Evolutionary conservation across 2,797 vertebrate species (phyloP).

Genomic region (Dallia pectoralis): DNA sequence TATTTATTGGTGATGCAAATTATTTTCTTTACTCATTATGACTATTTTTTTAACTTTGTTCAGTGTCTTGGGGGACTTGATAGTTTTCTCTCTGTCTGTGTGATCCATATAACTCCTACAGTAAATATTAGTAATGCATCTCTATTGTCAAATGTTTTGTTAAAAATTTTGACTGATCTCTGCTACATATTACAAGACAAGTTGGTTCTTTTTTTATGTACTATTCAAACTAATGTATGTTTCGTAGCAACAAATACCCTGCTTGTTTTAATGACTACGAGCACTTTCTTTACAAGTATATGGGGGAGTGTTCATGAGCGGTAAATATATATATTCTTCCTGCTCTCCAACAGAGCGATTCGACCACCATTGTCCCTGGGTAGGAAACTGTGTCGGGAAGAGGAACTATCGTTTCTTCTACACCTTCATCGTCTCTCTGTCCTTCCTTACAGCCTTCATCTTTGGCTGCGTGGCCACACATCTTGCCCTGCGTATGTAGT

Average conservation of each 20-base stretch:
- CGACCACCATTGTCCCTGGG: constrained; percentile 96
- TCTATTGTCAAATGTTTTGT: no score
- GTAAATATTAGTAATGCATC: no score
- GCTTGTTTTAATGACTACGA: no score
- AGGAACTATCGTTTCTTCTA: constrained; percentile 98
- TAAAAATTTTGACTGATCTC: no score
- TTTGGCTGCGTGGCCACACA: constrained; percentile 92
- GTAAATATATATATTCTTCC: not conserved
- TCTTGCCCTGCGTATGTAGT: constrained; percentile 84
- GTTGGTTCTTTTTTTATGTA: no score
- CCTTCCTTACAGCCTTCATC: constrained; percentile 92
- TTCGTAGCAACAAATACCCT: no score
- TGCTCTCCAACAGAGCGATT: constrained; percentile 80
- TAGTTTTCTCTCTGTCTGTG: not conserved
- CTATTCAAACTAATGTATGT: no score
- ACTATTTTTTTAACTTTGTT: not conserved
- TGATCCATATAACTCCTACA: no score
- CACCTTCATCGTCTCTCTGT: constrained; percentile 91
- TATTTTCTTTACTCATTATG: not conserved
- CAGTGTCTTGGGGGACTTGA: not conserved
- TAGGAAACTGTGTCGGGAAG: constrained; percentile 94
- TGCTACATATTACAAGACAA: no score
- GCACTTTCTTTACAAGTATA: no score
- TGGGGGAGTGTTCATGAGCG: no score
- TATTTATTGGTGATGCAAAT: not conserved